Conservation (phyloP, 2,113 vertebrate species). For the Thunnus maccoyii region DNA sequence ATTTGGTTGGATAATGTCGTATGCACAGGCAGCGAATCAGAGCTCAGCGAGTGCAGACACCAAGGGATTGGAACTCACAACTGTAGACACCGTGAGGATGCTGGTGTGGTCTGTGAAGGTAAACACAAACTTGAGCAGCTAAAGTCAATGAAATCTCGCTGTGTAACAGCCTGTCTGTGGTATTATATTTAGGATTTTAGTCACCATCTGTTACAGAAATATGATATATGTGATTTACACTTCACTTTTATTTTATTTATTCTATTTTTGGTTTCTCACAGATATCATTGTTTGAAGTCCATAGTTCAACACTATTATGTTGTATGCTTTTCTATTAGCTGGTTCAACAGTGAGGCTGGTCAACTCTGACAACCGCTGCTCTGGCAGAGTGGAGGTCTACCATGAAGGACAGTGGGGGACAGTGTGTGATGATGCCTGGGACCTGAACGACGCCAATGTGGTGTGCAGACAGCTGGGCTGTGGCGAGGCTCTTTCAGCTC, state of each 20-base stretch:
- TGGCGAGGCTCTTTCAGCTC: constrained; percentile 38
- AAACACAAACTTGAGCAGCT: neutral
- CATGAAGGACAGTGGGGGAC: constrained; percentile 62
- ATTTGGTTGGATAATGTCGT: constrained; percentile 66
- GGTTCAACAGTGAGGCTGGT: constrained; percentile 59
- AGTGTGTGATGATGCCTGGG: constrained; percentile 68
- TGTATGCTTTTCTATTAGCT: constrained; percentile 40
- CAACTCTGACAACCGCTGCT: constrained; percentile 51
- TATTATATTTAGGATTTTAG: neutral
- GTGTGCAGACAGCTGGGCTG: constrained; percentile 71
- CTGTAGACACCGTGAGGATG: constrained; percentile 60
- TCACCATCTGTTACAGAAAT: neutral
- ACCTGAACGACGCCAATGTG: constrained; percentile 48
- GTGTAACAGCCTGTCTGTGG: neutral
- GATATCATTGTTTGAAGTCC: neutral
- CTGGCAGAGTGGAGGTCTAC: constrained; percentile 70
- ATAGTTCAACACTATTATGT: neutral
- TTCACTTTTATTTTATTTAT: neutral
- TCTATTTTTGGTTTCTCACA: too few species aligned
- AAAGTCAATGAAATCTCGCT: neutral
- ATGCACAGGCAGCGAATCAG: constrained; percentile 42
- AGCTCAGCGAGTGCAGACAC: constrained; percentile 54
- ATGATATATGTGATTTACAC: neutral
- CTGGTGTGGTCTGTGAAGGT: constrained; percentile 69
- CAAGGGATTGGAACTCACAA: constrained; percentile 52